Conservation (phyloP, 2,888 invertebrate species). For the Polydesmus complanatus region DNA sequence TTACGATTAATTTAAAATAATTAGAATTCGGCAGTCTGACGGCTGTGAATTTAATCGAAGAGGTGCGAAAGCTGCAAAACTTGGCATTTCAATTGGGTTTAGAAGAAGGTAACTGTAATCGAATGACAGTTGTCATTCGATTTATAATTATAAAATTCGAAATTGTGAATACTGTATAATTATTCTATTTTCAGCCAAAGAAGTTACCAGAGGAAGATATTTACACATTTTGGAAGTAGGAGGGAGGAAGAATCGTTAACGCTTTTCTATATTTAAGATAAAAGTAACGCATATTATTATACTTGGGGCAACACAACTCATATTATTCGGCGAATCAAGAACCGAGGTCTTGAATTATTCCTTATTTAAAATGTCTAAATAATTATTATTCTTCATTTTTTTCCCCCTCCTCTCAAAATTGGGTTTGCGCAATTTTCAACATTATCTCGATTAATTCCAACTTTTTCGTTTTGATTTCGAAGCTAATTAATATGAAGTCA, state of each 20-base stretch:
- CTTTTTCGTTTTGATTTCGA: too few species aligned
- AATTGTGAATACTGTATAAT: background rate
- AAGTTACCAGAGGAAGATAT: constrained; percentile 91
- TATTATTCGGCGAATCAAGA: too few species aligned
- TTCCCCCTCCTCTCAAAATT: too few species aligned
- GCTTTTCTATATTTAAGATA: too few species aligned
- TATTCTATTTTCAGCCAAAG: constrained; percentile 48
- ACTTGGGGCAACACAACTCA: too few species aligned
- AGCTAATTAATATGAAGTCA: too few species aligned
- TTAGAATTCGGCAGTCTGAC: constrained; percentile 48
- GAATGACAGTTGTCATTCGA: background rate
- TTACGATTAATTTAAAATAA: constrained; percentile 18
- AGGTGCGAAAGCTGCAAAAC: constrained; percentile 87
- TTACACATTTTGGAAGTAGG: constrained; percentile 50
- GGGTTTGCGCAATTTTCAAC: too few species aligned
- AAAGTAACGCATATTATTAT: too few species aligned
- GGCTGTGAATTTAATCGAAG: constrained; percentile 70
- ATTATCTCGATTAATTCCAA: too few species aligned
- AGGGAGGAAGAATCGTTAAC: constrained; percentile 11
- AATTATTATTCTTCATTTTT: too few species aligned
- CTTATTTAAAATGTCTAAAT: too few species aligned
- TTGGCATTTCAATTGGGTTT: constrained; percentile 84
- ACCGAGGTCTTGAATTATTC: too few species aligned
- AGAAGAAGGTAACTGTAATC: constrained; percentile 48
- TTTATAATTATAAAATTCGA: background rate